Percentiles rank a stretch among this genome's conserved stretches.
Conservation (phyloP, 37 sponge, comb jelly and placozoan species). For the Aphrocallistes beatrix region DNA sequence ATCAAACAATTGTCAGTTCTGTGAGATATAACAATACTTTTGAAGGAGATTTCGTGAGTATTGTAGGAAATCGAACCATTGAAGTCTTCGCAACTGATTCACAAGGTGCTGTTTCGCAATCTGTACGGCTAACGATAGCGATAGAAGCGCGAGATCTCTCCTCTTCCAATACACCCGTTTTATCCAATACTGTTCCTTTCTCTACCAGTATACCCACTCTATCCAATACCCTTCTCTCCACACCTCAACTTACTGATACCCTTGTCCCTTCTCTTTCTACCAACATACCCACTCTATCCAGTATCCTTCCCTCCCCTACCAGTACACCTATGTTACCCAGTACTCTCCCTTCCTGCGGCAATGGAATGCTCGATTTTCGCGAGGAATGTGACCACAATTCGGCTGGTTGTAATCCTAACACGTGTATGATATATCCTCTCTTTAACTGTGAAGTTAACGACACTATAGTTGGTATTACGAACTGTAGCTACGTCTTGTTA, state of each 20-base stretch:
- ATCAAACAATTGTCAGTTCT: background rate
- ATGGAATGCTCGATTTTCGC: background rate
- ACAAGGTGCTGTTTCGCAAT: background rate
- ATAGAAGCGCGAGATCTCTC: background rate
- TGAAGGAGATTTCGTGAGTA: background rate
- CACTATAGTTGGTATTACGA: background rate
- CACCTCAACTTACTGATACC: too few species aligned
- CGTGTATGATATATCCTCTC: background rate
- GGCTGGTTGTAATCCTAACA: background rate
- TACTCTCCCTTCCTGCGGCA: background rate
- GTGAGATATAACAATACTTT: background rate
- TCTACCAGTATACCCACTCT: too few species aligned
- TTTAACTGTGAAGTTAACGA: background rate
- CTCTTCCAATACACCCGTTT: too few species aligned
- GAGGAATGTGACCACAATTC: background rate
- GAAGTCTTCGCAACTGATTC: background rate
- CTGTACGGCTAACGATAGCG: background rate
- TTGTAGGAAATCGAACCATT: background rate
- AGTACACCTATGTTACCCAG: background rate
- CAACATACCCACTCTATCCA: too few species aligned
- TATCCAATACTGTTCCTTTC: too few species aligned
- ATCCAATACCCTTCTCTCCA: too few species aligned
- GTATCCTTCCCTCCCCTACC: too few species aligned
- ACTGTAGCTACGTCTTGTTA: background rate
- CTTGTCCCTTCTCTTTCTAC: too few species aligned